Base-by-base conservation (phyloP, 1,140 invertebrate genomes). In the Meloidogyne floridensis region DNA sequence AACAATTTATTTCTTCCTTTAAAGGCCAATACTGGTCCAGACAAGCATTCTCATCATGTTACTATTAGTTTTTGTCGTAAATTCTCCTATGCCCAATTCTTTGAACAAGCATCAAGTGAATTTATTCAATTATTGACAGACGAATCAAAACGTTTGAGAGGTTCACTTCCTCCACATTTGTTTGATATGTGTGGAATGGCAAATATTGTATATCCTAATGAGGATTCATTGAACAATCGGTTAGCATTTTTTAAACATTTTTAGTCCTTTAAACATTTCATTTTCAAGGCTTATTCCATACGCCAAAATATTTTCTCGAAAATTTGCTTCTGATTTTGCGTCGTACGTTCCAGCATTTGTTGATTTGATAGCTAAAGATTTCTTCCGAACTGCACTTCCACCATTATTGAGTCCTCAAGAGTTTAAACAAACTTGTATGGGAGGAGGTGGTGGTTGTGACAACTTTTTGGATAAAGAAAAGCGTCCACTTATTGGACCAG, bases 11-110 rank as follows among this genome's bases (percentile, higher is more conserved):
- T 72, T 84, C 20, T 20, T 9, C 73, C 71, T 42, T 73, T 85
- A 18, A 69, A 85, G 83, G 82, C 70, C 9, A 78, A 72, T 43
- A 80, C 53, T 69, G 72, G 32, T 75, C 42, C 51, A 9, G 47
- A 83, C 42, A n/a, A 42, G 7, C 83, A 83, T 71, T 85, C 83
- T 7, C 84, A 73, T 18, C 75, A 72, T 80, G 71, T 83, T 13
- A 87, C 86, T 42, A 80, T 85, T 32, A 80, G 76, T 54, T 43
- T 85, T 13, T 88, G 87, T 75, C 86, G 76, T n/a, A 65, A 81
- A 11, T 75, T 79, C 72, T 72, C 86, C 3, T 85, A 65, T 54
- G 13, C 77, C 43, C 54, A 85, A 32, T 65, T 87, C 15, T 47
- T 87, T 13, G 53, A 85, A 42, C 72, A 73, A 11, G 72, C 53